Conservation (phyloP, 2,888 invertebrate species). For the Bhutanitis thaidina region DNA sequence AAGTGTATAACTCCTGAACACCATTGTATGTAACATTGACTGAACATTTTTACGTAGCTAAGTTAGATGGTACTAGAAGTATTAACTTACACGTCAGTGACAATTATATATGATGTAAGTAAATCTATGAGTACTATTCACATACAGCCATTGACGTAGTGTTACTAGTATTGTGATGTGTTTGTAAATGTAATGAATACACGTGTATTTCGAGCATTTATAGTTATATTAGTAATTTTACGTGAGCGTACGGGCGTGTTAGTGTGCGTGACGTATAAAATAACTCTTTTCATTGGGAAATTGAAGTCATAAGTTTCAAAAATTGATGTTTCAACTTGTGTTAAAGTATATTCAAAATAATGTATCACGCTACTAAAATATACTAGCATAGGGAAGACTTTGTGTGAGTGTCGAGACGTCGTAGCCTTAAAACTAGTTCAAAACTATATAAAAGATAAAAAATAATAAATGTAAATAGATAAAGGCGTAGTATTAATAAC, state of each 20-base stretch:
- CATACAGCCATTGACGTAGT: slow-evolving; percentile 45
- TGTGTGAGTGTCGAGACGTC: slow-evolving; percentile 69
- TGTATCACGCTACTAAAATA: slow-evolving; percentile 55
- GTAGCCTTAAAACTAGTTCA: slow-evolving; percentile 80
- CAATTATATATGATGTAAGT: neutral
- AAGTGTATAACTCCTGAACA: slow-evolving; percentile 46
- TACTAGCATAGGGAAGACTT: slow-evolving; percentile 52
- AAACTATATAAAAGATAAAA: slow-evolving; percentile 66
- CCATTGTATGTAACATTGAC: slow-evolving; percentile 78
- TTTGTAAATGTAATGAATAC: slow-evolving; percentile 55
- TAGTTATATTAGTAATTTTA: slow-evolving; percentile 56
- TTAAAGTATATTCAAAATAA: slow-evolving; percentile 23
- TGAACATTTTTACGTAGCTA: slow-evolving; percentile 77
- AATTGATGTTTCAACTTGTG: slow-evolving; percentile 23
- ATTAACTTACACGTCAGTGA: slow-evolving; percentile 21
- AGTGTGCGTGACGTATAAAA: slow-evolving; percentile 55
- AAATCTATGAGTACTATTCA: neutral
- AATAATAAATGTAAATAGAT: slow-evolving; percentile 62
- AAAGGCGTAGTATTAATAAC: slow-evolving; percentile 61
- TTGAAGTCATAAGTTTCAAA: slow-evolving; percentile 12
- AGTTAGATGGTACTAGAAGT: slow-evolving; percentile 55
- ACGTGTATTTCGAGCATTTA: slow-evolving; percentile 72
- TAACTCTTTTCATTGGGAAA: slow-evolving; percentile 20
- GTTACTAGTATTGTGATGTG: slow-evolving; percentile 45
- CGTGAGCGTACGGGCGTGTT: slow-evolving; percentile 54